phyloP scores from a whole-genome alignment of 2,113 vertebrate genomes.

The Nansenia antarctica region DNA sequence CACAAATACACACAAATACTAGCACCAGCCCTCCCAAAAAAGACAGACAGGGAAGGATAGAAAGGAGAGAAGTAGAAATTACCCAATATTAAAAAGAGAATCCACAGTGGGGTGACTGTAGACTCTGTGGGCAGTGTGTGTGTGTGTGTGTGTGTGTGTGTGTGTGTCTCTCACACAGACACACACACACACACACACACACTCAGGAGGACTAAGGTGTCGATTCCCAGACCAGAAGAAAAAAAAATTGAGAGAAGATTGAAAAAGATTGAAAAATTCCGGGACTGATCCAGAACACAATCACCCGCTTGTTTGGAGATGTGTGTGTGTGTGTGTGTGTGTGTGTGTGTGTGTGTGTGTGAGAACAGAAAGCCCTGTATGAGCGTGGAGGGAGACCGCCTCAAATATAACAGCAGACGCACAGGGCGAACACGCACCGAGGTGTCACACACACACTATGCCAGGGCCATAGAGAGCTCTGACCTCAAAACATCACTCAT shows the following conservation, averaged over 20 bases:
- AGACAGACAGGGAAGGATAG: neutral
- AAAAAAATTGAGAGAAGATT: slow-evolving; percentile 24
- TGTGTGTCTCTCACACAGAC: no score
- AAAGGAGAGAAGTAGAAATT: no score
- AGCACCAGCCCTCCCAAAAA: neutral
- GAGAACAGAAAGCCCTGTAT: slow-evolving; percentile 55
- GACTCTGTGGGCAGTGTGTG: no score
- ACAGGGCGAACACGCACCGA: slow-evolving; percentile 39
- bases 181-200: slow-evolving; percentile 33
- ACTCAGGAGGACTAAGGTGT: slow-evolving; percentile 52
- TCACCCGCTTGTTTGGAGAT: slow-evolving; percentile 49
- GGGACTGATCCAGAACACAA: slow-evolving; percentile 62
- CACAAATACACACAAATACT: slow-evolving; percentile 33
- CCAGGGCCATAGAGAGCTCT: neutral
- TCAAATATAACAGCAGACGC: slow-evolving; percentile 47
- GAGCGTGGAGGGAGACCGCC: slow-evolving; percentile 37
- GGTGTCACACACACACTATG: slow-evolving; percentile 10
- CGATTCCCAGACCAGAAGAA: slow-evolving; percentile 51
- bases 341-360: slow-evolving; percentile 26
- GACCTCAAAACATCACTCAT: slow-evolving; percentile 5
- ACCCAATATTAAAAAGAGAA: no score
- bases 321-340: slow-evolving; percentile 29
- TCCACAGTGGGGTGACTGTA: no score
- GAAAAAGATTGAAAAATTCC: slow-evolving; percentile 60
- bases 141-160: no score